phyloP scores from a whole-genome alignment of 2,888 invertebrate genomes.

The Chrysodeixis includens region DNA sequence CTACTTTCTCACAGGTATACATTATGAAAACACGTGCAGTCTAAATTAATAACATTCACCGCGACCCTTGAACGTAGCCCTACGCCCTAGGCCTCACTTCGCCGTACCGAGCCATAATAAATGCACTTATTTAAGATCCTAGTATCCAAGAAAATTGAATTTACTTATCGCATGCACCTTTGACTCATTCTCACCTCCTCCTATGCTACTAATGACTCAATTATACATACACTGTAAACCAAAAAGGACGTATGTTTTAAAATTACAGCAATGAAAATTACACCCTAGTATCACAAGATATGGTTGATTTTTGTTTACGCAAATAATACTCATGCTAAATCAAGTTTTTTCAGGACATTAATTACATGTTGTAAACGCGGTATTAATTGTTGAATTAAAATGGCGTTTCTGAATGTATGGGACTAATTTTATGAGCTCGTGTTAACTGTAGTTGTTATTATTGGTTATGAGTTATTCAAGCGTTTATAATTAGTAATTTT shows the following conservation, averaged over 20 bases:
- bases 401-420: constrained; percentile 61
- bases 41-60: constrained; percentile 50
- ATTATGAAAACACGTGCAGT: constrained; percentile 47
- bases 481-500: constrained; percentile 22
- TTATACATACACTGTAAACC: constrained; percentile 67
- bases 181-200: constrained; percentile 80
- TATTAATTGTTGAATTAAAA: constrained; percentile 74
- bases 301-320: constrained; percentile 15
- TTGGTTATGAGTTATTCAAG: constrained; percentile 20
- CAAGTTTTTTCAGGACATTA: constrained; percentile 74
- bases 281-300: constrained; percentile 5
- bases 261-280: constrained; percentile 15
- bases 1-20: too few species aligned
- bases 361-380: constrained; percentile 75
- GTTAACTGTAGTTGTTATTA: constrained; percentile 17
- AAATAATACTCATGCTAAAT: constrained; percentile 69
- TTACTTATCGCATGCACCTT: constrained; percentile 79
- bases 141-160: constrained; percentile 77
- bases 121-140: constrained; percentile 72
- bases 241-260: constrained; percentile 37
- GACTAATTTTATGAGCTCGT: constrained; percentile 27
- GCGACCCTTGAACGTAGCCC: constrained; percentile 59
- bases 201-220: constrained; percentile 81
- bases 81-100: too few species aligned
- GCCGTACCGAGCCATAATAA: constrained; percentile 60